Percentiles rank a stretch among this genome's conserved stretches.
Conservation (phyloP, 2,888 invertebrate genomes). For the Pharmacophagus antenor region DNA sequence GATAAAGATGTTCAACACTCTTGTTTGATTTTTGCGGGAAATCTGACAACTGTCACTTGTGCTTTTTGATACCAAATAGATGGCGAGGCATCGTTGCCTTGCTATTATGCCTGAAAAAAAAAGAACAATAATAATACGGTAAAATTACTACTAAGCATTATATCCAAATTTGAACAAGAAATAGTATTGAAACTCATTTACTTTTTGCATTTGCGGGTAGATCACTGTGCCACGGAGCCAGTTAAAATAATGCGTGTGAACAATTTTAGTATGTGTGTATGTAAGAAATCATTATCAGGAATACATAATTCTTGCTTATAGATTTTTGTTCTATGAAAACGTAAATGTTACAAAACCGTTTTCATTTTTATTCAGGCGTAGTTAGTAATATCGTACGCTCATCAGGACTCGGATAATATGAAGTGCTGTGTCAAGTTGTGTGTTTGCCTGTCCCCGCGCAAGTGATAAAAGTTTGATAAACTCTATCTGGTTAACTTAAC, state of each 20-base stretch:
- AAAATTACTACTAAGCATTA: not conserved
- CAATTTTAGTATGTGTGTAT: not conserved
- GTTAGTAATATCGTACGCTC: slow-evolving; percentile 34
- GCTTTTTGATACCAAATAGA: slow-evolving; percentile 42
- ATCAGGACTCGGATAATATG: slow-evolving; percentile 39
- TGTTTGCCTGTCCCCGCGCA: slow-evolving; percentile 36
- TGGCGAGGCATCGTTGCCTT: slow-evolving; percentile 28
- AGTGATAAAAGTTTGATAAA: slow-evolving; percentile 44
- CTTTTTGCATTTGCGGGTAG: too few relatives aligned
- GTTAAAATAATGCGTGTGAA: too few relatives aligned
- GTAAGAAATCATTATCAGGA: too few relatives aligned
- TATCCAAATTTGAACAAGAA: too few relatives aligned
- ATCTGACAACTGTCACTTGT: slow-evolving; percentile 63
- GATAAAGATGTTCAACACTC: slow-evolving; percentile 13
- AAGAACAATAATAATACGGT: not conserved
- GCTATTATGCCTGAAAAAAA: slow-evolving; percentile 10
- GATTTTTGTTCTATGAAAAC: too few relatives aligned
- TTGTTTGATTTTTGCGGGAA: slow-evolving; percentile 41
- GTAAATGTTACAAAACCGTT: not conserved
- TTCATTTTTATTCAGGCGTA: not conserved
- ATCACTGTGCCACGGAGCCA: too few relatives aligned
- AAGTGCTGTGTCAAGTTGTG: slow-evolving; percentile 39
- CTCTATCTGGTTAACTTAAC: slow-evolving; percentile 33
- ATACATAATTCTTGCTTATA: too few relatives aligned
- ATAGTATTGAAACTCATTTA: not conserved